phyloP scores from a whole-genome alignment of 2,113 vertebrate species.

The Cacatua alba region DNA sequence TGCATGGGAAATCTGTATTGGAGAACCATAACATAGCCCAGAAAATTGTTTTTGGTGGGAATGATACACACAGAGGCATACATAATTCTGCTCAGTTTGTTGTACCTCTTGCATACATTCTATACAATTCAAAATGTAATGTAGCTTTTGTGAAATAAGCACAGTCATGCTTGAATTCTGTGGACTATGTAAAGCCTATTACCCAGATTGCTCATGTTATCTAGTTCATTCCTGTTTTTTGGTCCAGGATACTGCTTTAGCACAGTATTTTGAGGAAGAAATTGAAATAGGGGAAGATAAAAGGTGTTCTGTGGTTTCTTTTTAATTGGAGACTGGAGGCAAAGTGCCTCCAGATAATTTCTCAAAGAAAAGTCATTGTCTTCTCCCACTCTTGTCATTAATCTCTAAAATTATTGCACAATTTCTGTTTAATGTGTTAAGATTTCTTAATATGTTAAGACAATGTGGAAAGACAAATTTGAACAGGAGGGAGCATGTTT shows the following conservation, averaged over 20 bases:
- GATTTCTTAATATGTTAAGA: slow-evolving; percentile 68
- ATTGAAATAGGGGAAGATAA: slow-evolving; percentile 54
- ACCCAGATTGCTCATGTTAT: slow-evolving; percentile 30
- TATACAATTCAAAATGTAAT: background rate
- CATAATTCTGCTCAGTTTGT: background rate
- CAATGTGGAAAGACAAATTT: slow-evolving; percentile 66
- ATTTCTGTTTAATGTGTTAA: slow-evolving; percentile 66
- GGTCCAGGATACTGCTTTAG: background rate
- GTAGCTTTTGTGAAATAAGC: background rate
- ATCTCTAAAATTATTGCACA: slow-evolving; percentile 70
- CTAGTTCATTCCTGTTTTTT: slow-evolving; percentile 26
- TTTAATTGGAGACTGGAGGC: slow-evolving; percentile 63
- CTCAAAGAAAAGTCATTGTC: slow-evolving; percentile 67
- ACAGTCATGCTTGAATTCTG: background rate
- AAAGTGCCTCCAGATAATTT: slow-evolving; percentile 69
- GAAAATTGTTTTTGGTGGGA: background rate
- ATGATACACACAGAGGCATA: background rate
- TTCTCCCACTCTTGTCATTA: slow-evolving; percentile 66
- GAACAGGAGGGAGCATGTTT: slow-evolving; percentile 67
- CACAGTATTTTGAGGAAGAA: slow-evolving; percentile 27
- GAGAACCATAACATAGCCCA: background rate
- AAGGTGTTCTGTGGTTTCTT: slow-evolving; percentile 66
- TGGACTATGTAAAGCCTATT: slow-evolving; percentile 8
- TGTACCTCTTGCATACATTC: background rate
- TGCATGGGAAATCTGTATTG: background rate